These are phyloP conservation scores for Pteronotus mesoamericanus DNA, from an alignment of 2,797 vertebrate species.

Conservation along the genomic window DNA sequence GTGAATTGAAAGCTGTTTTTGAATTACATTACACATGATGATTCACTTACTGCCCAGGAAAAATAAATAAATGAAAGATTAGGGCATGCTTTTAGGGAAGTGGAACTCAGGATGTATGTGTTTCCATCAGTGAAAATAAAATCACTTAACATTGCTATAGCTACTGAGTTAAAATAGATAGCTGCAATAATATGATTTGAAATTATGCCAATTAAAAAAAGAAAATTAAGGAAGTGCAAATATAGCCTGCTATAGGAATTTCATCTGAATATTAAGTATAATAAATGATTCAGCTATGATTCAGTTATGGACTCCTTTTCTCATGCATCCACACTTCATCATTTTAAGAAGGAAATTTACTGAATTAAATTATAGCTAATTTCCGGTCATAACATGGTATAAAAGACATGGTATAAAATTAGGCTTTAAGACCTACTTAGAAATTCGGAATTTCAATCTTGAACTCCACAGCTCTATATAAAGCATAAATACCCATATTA, in stretches of 20 bases:
- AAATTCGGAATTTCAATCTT: neutral
- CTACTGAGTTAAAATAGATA: constrained; percentile 33
- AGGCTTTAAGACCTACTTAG: neutral
- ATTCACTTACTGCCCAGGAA: neutral
- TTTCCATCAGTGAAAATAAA: constrained; percentile 38
- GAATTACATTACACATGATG: neutral
- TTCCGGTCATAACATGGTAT: neutral
- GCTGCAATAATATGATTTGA: constrained; percentile 53
- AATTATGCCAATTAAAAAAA: constrained; percentile 48
- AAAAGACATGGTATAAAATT: neutral
- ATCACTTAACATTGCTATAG: neutral
- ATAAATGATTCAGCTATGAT: neutral
- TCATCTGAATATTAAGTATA: constrained; percentile 48
- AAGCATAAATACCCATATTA: neutral
- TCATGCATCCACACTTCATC: neutral
- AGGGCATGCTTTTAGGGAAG: neutral
- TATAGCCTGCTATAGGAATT: neutral
- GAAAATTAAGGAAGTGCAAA: constrained; percentile 36
- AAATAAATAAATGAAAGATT: neutral
- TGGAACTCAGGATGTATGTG: neutral
- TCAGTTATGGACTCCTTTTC: neutral
- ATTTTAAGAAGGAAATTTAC: constrained; percentile 52
- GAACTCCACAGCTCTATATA: neutral
- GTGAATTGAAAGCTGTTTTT: neutral
- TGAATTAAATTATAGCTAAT: constrained; percentile 59